Base-by-base conservation (phyloP, 2,888 invertebrate species). In the Melanchra persicariae region DNA sequence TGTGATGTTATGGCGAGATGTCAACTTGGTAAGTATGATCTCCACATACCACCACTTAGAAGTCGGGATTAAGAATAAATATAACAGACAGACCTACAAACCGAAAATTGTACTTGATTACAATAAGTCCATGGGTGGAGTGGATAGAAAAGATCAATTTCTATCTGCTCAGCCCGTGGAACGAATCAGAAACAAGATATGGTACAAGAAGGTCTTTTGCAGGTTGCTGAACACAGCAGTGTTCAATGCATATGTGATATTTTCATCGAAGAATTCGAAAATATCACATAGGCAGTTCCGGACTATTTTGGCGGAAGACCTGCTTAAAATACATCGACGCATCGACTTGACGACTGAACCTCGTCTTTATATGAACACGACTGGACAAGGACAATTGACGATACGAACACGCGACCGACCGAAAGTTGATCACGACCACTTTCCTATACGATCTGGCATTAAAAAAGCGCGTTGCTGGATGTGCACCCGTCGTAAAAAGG, bases 1-100 rank as follows among this genome's bases (percentile, higher is more conserved):
- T 88, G 74, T 94, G 87, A 79, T 93, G 90, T 60, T 92, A 90
- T 82, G 92, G 84, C 63, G 88, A 83, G 77, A 89, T 76, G 58
- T 83, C 26, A 87, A 85, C 47, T 19, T 86, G 24, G 83, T 83
- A 49, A 73, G 80, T 54, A 79, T 86, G 82, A 82, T 85, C 66
- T 79, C 83, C 3, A 84, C 85, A 15, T 83, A 73, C 58, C 83
- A 85, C 49, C 4, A 30, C 10, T 34, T 77, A 15, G 45, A 74
- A 77, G 43, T 64, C 0, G 79, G 77, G 2, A 68, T 37, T 5
- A 19, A 37, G 8, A 34, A 34, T 9, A 34, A 34, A 34, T 8
- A 34, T 9, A 9, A 34, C 34, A 6, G 34, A 34, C 9, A 8
- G 34, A 34, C 34, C 1, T 7, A 34, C 9, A 34, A 34, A 7